These are phyloP conservation scores for Merodon equestris DNA, from an alignment of 2,888 invertebrate species.

Conservation along the genomic window DNA sequence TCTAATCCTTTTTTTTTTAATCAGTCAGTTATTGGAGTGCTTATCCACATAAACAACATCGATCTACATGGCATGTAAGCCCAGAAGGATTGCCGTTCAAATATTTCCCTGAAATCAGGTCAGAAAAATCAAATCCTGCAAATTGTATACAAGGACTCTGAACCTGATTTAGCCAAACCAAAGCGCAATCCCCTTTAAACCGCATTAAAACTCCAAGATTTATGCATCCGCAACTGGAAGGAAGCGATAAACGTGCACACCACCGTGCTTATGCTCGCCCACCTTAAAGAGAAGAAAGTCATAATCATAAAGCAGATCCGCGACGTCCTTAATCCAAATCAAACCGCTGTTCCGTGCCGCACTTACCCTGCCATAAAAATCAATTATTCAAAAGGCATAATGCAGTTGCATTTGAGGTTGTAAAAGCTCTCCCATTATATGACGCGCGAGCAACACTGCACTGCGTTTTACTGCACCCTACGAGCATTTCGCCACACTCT, in stretches of 20 bases:
- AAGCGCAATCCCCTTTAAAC: too few relatives aligned
- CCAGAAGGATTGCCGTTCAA: too few relatives aligned
- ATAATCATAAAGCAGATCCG: conserved; percentile 20
- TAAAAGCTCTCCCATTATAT: conserved; percentile 48
- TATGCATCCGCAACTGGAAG: too few relatives aligned
- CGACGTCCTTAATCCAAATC: conserved; percentile 22
- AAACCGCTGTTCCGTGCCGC: background rate
- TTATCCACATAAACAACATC: too few relatives aligned
- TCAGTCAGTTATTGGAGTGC: too few relatives aligned
- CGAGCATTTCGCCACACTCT: background rate
- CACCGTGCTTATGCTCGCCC: background rate
- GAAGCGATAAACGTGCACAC: background rate
- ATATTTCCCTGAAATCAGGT: too few relatives aligned
- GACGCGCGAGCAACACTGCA: conserved; percentile 9
- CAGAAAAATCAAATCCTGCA: too few relatives aligned
- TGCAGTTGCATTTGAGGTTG: conserved; percentile 45
- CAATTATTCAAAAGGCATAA: conserved; percentile 53
- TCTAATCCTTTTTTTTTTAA: too few relatives aligned
- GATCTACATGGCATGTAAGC: too few relatives aligned
- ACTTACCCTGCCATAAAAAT: conserved; percentile 25
- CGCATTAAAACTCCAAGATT: too few relatives aligned
- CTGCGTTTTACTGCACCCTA: conserved; percentile 19
- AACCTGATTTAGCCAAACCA: too few relatives aligned
- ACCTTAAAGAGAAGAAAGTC: background rate
- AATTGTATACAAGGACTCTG: too few relatives aligned